Evolutionary conservation across 2,888 invertebrate genomes (phyloP).

Genomic region (Sturmia bella): DNA sequence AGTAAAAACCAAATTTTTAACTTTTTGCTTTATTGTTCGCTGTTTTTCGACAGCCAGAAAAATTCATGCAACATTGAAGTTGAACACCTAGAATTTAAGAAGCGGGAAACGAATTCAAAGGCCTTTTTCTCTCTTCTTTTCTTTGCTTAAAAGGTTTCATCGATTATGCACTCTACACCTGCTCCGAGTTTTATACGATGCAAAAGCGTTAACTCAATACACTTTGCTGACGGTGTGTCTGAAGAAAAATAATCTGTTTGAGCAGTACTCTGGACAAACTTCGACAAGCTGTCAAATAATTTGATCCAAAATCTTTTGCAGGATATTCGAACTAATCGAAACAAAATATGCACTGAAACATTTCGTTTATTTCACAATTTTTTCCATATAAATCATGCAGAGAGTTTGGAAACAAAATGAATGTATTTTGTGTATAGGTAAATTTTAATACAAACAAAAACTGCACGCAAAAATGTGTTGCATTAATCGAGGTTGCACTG

Average conservation of each 20-base stretch:
- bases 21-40: conserved; percentile 57
- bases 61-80: conserved; percentile 57
- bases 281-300: no score
- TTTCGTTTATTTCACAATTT: no score
- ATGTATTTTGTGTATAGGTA: no score
- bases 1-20: neutral
- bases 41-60: conserved; percentile 54
- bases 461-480: no score
- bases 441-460: no score
- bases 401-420: no score
- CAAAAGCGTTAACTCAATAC: neutral
- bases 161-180: conserved; percentile 13
- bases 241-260: conserved; percentile 1
- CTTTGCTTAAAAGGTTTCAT: conserved; percentile 5
- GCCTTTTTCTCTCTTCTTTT: conserved; percentile 29
- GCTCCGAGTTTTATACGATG: neutral
- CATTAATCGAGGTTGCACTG: no score
- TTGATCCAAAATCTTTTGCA: no score
- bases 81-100: conserved; percentile 2
- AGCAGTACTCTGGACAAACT: no score
- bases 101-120: conserved; percentile 34
- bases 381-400: no score
- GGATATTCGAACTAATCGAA: no score
- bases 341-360: no score
- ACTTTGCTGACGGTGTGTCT: conserved; percentile 43